Percentiles rank a stretch among this genome's conserved stretches.
Evolutionary conservation across 2,113 vertebrate species (phyloP).

Genomic region (Grammomys surdaster): DNA sequence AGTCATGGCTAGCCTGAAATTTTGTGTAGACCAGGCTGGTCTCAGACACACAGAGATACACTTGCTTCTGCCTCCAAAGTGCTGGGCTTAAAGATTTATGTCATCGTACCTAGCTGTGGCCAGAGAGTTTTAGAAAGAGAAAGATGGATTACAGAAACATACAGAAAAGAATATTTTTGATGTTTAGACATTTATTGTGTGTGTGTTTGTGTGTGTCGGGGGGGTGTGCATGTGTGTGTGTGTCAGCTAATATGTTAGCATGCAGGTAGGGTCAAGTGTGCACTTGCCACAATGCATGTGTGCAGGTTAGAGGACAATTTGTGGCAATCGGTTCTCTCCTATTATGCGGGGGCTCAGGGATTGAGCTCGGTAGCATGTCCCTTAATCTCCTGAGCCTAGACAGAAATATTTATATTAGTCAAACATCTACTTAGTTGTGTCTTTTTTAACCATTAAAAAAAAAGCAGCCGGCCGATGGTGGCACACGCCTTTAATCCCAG

Average conservation of each 20-base stretch:
- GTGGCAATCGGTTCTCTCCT: background rate
- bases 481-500: too few species aligned
- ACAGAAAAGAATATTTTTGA: background rate
- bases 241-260: too few species aligned
- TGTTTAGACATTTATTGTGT: background rate
- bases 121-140: conserved; percentile 1
- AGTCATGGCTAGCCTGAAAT: background rate
- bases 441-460: background rate
- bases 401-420: background rate
- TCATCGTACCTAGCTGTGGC: background rate
- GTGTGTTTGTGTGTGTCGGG: background rate
- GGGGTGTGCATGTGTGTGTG: too few species aligned
- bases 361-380: background rate
- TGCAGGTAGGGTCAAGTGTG: background rate
- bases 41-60: background rate
- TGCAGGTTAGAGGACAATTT: background rate
- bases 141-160: conserved; percentile 11
- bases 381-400: background rate
- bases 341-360: background rate
- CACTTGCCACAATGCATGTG: background rate
- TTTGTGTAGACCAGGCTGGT: background rate
- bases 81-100: background rate
- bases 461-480: too few species aligned
- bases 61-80: background rate
- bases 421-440: background rate